These are phyloP conservation scores for Antheraea assamensis DNA, from an alignment of 2,888 invertebrate species.

Conservation along the genomic window DNA sequence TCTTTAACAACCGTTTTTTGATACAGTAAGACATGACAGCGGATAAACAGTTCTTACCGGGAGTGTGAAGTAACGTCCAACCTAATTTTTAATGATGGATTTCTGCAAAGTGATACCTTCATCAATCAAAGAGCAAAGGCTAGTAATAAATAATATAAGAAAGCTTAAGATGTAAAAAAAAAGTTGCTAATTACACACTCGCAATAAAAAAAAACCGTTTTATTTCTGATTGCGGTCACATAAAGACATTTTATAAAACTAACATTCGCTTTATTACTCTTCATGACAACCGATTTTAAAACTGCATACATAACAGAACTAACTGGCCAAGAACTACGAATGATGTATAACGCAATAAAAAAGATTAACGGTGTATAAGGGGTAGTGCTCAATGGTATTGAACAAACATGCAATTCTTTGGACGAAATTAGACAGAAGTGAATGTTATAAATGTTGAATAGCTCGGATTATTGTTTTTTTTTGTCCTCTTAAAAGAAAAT, in stretches of 20 bases:
- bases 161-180: no score
- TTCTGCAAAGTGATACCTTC: no score
- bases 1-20: no score
- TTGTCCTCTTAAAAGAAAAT: no score
- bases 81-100: no score
- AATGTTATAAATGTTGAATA: neutral
- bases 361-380: constrained; percentile 1
- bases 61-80: no score
- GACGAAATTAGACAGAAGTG: neutral
- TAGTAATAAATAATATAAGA: no score
- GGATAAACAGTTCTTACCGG: no score
- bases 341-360: constrained; percentile 4
- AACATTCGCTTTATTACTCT: neutral
- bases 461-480: no score
- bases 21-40: no score
- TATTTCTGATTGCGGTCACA: neutral
- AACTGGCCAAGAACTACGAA: neutral
- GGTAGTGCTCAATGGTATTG: neutral
- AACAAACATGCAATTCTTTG: neutral
- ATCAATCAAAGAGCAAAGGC: no score
- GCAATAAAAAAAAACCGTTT: neutral
- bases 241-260: neutral
- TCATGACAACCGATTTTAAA: constrained; percentile 6
- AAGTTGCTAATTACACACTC: neutral
- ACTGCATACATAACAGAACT: neutral